Percentiles rank a stretch among this genome's conserved stretches.
Conservation (phyloP, 2,888 invertebrate species). For the Andrena chrysosceles region DNA sequence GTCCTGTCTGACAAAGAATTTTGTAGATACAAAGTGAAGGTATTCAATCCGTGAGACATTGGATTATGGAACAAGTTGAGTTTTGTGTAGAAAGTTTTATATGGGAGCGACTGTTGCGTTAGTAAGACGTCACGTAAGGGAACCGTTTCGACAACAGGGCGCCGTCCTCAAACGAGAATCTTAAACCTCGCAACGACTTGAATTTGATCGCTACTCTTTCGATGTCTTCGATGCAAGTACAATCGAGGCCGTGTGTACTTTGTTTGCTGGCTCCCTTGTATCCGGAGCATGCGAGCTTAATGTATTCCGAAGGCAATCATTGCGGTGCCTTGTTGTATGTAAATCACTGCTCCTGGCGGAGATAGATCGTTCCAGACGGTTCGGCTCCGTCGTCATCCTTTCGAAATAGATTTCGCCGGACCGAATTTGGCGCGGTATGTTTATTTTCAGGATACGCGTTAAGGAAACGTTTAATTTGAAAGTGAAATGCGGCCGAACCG, state of each 20-base stretch:
- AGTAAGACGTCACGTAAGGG: too few species aligned
- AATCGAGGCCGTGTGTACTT: constrained; percentile 47
- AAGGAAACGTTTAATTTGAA: constrained; percentile 22
- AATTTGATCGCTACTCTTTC: constrained; percentile 44
- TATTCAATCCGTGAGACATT: too few species aligned
- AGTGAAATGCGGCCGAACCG: constrained; percentile 16
- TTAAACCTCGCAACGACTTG: constrained; percentile 3
- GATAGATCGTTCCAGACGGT: constrained; percentile 70
- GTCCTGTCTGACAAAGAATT: too few species aligned
- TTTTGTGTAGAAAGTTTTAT: too few species aligned
- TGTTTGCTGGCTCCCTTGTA: constrained; percentile 50
- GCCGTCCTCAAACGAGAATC: constrained; percentile 3
- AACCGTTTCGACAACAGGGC: neutral
- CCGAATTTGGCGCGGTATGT: constrained; percentile 42
- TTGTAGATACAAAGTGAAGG: too few species aligned
- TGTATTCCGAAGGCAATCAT: constrained; percentile 78
- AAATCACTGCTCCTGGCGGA: constrained; percentile 72
- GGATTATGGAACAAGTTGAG: too few species aligned
- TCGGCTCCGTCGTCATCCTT: constrained; percentile 54
- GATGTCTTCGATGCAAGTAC: constrained; percentile 13
- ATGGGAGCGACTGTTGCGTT: too few species aligned
- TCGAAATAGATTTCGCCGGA: constrained; percentile 64
- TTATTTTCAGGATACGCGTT: neutral
- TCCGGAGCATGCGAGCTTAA: constrained; percentile 72
- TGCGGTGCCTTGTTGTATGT: constrained; percentile 78